Evolutionary conservation across 2,113 vertebrate genomes (phyloP).

Genomic region (Oncorhynchus tshawytscha): DNA sequence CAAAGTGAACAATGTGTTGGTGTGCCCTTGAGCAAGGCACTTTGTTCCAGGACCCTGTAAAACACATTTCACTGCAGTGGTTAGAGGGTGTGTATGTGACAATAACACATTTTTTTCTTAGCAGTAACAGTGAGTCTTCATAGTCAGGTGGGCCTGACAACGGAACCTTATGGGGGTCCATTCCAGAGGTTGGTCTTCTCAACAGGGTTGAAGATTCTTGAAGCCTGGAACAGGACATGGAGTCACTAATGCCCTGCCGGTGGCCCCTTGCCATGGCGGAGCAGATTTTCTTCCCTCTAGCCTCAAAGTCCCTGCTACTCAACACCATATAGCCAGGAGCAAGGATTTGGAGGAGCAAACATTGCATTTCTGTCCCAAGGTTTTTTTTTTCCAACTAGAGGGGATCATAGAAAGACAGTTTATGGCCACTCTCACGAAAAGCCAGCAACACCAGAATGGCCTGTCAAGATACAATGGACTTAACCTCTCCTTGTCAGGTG

Average conservation of each 20-base stretch:
- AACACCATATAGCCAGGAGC: too few species aligned
- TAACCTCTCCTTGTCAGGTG: constrained; percentile 16
- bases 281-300: too few species aligned
- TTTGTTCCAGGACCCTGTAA: too few species aligned
- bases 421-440: constrained; percentile 10
- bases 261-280: background rate
- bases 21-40: too few species aligned
- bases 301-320: too few species aligned
- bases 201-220: background rate
- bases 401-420: background rate
- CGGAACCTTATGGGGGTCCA: background rate
- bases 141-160: background rate
- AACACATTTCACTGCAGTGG: too few species aligned
- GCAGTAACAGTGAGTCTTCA: background rate
- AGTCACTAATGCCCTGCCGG: background rate
- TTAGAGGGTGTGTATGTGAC: too few species aligned
- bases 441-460: background rate
- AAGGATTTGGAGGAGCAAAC: background rate
- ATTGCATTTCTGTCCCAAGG: background rate
- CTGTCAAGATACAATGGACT: too few species aligned
- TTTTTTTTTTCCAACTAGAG: background rate
- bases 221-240: too few species aligned
- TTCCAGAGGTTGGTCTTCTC: background rate
- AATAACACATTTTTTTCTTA: background rate
- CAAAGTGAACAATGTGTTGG: too few species aligned